Percentiles rank a stretch among this genome's conserved stretches.
Evolutionary conservation across 1,140 invertebrate species (phyloP).

Genomic region (Ptiloglossa arizonensis): DNA sequence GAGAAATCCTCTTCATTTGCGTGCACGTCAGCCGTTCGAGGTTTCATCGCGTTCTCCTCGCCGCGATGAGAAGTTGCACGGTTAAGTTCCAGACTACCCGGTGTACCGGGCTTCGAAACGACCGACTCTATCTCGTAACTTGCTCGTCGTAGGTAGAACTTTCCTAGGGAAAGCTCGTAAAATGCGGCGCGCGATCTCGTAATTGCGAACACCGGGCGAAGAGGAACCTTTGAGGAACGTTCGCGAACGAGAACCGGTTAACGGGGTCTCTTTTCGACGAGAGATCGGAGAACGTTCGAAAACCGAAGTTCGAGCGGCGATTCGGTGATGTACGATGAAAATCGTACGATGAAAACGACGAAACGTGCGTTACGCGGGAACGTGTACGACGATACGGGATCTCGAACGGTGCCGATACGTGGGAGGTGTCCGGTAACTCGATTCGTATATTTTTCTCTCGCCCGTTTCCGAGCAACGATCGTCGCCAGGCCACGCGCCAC

Average conservation of each 20-base stretch:
- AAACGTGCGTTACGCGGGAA: too few species aligned
- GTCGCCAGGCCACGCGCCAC: conserved; percentile 24
- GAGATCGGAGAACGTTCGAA: too few species aligned
- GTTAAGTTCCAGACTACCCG: neutral
- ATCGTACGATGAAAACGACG: too few species aligned
- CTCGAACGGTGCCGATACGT: too few species aligned
- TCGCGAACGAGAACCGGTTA: neutral
- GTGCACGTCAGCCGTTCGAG: neutral
- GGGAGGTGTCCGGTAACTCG: too few species aligned
- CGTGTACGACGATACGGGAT: too few species aligned
- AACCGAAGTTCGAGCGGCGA: too few species aligned
- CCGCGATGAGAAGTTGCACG: neutral
- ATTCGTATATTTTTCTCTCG: neutral
- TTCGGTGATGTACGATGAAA: too few species aligned
- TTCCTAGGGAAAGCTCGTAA: conserved; percentile 12
- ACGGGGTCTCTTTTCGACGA: neutral
- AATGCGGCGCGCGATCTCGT: conserved; percentile 29
- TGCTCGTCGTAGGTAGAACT: neutral
- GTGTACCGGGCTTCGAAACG: neutral
- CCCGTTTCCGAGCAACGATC: neutral
- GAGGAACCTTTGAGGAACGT: too few species aligned
- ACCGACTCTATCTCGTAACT: conserved; percentile 10
- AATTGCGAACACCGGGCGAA: conserved; percentile 3
- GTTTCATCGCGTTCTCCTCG: conserved; percentile 9
- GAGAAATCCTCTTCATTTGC: conserved; percentile 4